These are phyloP conservation scores for Cebidichthys violaceus DNA, from an alignment of 2,113 vertebrate genomes.

Conservation along the genomic window DNA sequence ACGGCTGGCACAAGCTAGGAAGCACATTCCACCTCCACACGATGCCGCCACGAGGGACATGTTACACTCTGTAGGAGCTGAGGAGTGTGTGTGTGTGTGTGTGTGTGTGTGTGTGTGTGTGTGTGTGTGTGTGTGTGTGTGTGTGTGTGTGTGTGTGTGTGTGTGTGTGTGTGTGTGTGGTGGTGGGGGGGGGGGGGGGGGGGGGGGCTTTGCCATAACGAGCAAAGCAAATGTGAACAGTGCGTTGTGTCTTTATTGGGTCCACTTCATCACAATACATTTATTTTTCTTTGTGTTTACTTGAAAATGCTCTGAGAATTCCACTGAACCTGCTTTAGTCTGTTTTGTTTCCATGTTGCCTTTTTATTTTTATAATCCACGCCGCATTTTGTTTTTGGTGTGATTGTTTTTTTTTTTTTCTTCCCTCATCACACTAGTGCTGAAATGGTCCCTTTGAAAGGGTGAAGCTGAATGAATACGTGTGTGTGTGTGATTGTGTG, in stretches of 20 bases:
- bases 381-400: constrained; percentile 22
- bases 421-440: constrained; percentile 33
- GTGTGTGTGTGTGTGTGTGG: no score
- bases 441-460: constrained; percentile 39
- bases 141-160: no score
- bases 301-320: constrained; percentile 73
- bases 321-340: constrained; percentile 67
- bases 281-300: constrained; percentile 62
- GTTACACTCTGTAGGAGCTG: constrained; percentile 20
- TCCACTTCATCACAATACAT: constrained; percentile 48
- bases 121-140: no score
- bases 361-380: constrained; percentile 34
- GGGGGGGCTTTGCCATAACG: constrained; percentile 28
- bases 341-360: constrained; percentile 63
- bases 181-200: no score
- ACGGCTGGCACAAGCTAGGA: constrained; percentile 26
- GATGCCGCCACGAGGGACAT: constrained; percentile 20
- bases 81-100: constrained; percentile 8
- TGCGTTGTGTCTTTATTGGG: constrained; percentile 37
- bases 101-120: no score
- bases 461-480: constrained; percentile 37
- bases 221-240: constrained; percentile 65
- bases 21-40: constrained; percentile 50
- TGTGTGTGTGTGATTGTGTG: constrained; percentile 27
- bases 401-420: background rate